These are phyloP conservation scores for Ethmia dodecea DNA, from an alignment of 2,888 invertebrate genomes.

Conservation along the genomic window DNA sequence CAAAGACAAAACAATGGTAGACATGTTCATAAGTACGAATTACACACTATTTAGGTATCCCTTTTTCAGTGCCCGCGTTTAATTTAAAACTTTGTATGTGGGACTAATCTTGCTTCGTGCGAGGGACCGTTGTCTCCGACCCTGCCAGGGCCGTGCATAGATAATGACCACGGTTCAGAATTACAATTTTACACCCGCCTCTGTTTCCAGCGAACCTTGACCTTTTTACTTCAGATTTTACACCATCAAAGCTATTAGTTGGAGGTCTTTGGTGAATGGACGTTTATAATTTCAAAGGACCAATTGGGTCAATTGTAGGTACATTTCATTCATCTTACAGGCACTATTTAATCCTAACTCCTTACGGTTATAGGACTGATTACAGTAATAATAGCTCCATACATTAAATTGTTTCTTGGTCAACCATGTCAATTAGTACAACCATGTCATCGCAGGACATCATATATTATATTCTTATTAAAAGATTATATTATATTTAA, in stretches of 20 bases:
- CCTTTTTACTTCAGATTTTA: conserved; percentile 14
- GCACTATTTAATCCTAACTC: no score
- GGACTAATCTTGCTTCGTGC: conserved; percentile 48
- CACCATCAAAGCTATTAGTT: background rate
- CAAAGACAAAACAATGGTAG: conserved; percentile 33
- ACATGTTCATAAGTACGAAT: conserved; percentile 23
- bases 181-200: conserved; percentile 44
- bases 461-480: no score
- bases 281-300: conserved; percentile 32
- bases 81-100: conserved; percentile 56
- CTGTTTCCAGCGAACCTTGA: conserved; percentile 12
- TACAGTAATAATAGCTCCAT: no score
- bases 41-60: conserved; percentile 23
- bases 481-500: no score
- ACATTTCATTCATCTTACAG: no score
- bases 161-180: conserved; percentile 47
- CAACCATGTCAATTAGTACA: no score
- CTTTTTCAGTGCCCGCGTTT: conserved; percentile 27
- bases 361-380: no score
- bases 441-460: no score
- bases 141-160: conserved; percentile 37
- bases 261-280: conserved; percentile 18
- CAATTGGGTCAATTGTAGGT: conserved; percentile 33
- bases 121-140: conserved; percentile 34
- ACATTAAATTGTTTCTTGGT: no score